Percentiles rank a stretch among this genome's conserved stretches.
phyloP scores from a whole-genome alignment of 2,113 vertebrate genomes.

The Athene noctua region DNA sequence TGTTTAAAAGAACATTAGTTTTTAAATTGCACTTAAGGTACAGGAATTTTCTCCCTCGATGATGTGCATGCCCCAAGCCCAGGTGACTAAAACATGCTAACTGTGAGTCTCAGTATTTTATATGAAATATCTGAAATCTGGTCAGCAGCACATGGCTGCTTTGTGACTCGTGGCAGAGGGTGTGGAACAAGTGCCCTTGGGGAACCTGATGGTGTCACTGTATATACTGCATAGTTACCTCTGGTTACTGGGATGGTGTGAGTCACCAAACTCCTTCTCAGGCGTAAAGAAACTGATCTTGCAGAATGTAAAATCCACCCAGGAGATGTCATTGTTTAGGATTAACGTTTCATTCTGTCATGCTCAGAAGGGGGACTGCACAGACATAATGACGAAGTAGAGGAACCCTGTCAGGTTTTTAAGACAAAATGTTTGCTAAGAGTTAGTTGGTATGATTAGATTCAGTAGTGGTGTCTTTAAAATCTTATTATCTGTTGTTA shows the following conservation, averaged over 20 bases:
- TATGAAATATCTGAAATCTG: not conserved
- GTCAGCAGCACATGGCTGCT: not conserved
- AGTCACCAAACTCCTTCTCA: conserved; percentile 32
- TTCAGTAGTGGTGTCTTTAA: not conserved
- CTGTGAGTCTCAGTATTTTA: not conserved
- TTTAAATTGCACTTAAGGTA: not conserved
- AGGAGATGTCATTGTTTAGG: not conserved
- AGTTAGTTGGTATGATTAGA: not conserved
- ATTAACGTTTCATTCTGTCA: not conserved
- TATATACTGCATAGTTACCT: not conserved
- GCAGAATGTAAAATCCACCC: not conserved
- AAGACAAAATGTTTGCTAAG: not conserved
- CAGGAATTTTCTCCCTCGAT: not conserved
- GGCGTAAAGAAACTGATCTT: not conserved
- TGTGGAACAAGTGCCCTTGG: conserved; percentile 2
- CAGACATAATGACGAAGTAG: not conserved
- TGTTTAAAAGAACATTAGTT: not conserved
- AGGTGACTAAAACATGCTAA: not conserved
- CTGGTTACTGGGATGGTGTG: not conserved
- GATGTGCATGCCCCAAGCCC: not conserved
- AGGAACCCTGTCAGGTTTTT: not conserved
- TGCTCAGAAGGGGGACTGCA: not conserved
- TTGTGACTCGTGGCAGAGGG: not conserved
- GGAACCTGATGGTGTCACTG: not conserved
- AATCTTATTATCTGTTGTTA: not conserved